Evolutionary conservation across 2,113 vertebrate species (phyloP), one percentile per base, ranked within the genome.

Genomic region (Merops nubicus): DNA sequence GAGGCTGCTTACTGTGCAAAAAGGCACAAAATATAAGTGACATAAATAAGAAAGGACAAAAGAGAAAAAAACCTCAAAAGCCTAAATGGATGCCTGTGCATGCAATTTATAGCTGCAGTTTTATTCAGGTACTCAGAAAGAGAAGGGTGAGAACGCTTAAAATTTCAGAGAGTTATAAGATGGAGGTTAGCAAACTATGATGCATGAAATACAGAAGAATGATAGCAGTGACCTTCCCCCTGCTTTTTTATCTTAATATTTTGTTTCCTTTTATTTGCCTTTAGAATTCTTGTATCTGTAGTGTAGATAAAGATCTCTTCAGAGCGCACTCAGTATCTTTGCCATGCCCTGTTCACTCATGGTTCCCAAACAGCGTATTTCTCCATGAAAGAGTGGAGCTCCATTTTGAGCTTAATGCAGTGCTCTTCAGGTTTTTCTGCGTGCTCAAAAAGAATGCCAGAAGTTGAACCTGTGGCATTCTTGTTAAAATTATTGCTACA

Each of bases 41-140:
- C 12, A 5, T 38, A 56, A 82, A 29, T 54, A 72, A 62, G 38
- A 72, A 74, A 47, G 54, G 36, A 42, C 15, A 89, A 50, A 73
- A 47, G 26, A 53, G 29, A 79, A 36, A 82, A 43, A 42, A 80
- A 40, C 15, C 8, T 31, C 5, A 29, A 13, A 70, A 85, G 4
- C 8, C 6, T 18, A 40, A 85, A 16, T 36, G n/a, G 36, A 23
- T 1, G 0, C 14, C 75, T 47, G 3, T 48, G 17, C 15, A 5
- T 69, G 29, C 22, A 51, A 34, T 53, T 53, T 62, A 40, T 75
- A 85, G 42, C 36, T 91, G 28, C 4, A 5, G 82, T 87, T 91
- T 82, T 82, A 74, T 75, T 79, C 56, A 67, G 31, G 23, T 70
- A 29, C 21, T 63, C 34, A 45, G 40, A 89, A 83, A 47, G 23